These are phyloP conservation scores for Tragelaphus oryx DNA, from an alignment of 2,797 vertebrate genomes.

Conservation along the genomic window DNA sequence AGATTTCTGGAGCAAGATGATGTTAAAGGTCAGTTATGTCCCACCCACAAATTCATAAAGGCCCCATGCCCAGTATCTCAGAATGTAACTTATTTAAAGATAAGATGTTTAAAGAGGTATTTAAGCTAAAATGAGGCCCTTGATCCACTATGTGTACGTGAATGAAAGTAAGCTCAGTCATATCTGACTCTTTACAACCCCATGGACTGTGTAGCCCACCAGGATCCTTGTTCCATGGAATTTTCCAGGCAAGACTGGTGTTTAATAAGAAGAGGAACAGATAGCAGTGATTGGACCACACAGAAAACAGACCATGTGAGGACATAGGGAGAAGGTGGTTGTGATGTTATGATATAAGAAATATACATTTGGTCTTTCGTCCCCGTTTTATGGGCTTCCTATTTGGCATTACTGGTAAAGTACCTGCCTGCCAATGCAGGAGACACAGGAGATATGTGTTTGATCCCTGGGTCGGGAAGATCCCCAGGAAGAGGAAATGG, in stretches of 20 bases:
- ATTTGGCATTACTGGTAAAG: background rate
- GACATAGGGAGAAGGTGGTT: background rate
- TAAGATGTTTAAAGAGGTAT: background rate
- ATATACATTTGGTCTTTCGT: background rate
- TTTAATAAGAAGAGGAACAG: background rate
- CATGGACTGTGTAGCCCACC: background rate
- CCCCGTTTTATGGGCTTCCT: background rate
- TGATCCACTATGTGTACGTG: background rate
- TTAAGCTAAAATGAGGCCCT: background rate
- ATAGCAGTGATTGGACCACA: background rate
- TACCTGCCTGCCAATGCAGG: background rate
- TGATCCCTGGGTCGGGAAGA: background rate
- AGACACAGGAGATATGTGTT: background rate
- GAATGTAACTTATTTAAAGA: background rate
- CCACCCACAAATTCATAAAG: background rate
- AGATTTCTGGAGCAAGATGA: background rate
- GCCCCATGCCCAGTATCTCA: background rate
- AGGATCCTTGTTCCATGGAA: background rate
- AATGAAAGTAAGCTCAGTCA: background rate
- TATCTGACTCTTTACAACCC: background rate
- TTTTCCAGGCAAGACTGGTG: background rate
- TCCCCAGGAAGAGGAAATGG: background rate
- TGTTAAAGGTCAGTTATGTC: background rate
- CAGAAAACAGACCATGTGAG: background rate
- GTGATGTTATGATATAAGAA: background rate